Evolutionary conservation across 2,888 invertebrate genomes (phyloP).

Genomic region (Apamea monoglypha): DNA sequence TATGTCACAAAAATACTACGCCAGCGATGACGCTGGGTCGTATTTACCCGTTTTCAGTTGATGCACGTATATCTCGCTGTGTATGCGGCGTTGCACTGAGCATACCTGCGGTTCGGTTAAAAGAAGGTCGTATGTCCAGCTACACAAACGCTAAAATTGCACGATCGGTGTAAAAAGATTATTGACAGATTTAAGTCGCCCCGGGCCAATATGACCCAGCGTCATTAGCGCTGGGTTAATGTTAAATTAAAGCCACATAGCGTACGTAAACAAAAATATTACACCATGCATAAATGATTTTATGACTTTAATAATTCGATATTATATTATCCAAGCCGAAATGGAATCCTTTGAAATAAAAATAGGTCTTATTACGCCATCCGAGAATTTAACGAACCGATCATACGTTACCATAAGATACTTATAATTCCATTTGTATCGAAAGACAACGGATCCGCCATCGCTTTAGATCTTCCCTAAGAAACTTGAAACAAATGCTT

Average conservation of each 20-base stretch:
- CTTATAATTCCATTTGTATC: constrained; percentile 49
- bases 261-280: not conserved
- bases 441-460: constrained; percentile 62
- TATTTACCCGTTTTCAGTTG: too few relatives aligned
- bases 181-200: too few relatives aligned
- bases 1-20: too few relatives aligned
- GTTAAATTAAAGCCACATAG: not conserved
- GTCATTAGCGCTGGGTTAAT: too few relatives aligned
- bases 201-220: too few relatives aligned
- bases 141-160: too few relatives aligned
- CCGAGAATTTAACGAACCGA: constrained; percentile 54
- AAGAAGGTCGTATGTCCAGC: too few relatives aligned
- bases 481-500: constrained; percentile 69
- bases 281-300: not conserved
- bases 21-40: too few relatives aligned
- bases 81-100: too few relatives aligned
- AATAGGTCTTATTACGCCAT: not conserved
- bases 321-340: not conserved
- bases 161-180: too few relatives aligned
- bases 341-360: not conserved
- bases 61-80: too few relatives aligned
- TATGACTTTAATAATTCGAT: not conserved
- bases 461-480: constrained; percentile 67
- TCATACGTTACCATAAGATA: constrained; percentile 62
- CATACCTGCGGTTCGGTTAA: too few relatives aligned